Evolutionary conservation across 1,140 invertebrate genomes (phyloP), one percentile per base, ranked within the genome.

Genomic region (Zelostemma sp.): DNA sequence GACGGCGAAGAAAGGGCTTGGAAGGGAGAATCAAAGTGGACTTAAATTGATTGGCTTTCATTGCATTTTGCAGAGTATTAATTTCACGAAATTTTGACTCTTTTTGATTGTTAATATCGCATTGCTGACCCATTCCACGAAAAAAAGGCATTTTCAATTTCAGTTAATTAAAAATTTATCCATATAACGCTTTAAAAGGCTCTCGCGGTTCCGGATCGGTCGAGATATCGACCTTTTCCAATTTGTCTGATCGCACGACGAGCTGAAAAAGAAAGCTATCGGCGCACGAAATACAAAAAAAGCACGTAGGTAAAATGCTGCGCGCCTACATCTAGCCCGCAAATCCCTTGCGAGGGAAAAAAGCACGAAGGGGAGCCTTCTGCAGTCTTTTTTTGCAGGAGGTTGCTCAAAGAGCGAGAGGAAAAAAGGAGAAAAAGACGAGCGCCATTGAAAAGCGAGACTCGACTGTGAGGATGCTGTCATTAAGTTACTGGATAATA

Each of bases 401-500:
- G 33, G 33, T 35, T 35, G 33, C 33, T 35, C 33, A 47, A 47
- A 47, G 18, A 18, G 19, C 5, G 45, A 12, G 19, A 47, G 31
- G n/a, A 25, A 56, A 56, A 47, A 47, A 47, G 19, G 11, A 47
- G 19, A 47, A 21, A 21, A 47, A 47, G 19, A 21, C 6, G n/a
- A 33, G 35, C 38, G 46, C 1, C 33, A 45, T 35, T 62, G 17
- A 69, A 69, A 69, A 50, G 53, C 67, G 45, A 19, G 6, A 45
- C 33, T n/a, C 33, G 33, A 1, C 33, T n/a, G 25, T 38, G 18
- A 53, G 62, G 53, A 50, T 71, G 62, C 49, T 56, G 54, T 66
- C 63, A 66, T 71, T 71, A 71, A 66, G 47, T 66, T 19, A 49
- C 62, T 46, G 54, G 25, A 66, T 54, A 71, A 71, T 66, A 59